phyloP scores from a whole-genome alignment of 2,888 invertebrate genomes.

The Cremastinae sp. region DNA sequence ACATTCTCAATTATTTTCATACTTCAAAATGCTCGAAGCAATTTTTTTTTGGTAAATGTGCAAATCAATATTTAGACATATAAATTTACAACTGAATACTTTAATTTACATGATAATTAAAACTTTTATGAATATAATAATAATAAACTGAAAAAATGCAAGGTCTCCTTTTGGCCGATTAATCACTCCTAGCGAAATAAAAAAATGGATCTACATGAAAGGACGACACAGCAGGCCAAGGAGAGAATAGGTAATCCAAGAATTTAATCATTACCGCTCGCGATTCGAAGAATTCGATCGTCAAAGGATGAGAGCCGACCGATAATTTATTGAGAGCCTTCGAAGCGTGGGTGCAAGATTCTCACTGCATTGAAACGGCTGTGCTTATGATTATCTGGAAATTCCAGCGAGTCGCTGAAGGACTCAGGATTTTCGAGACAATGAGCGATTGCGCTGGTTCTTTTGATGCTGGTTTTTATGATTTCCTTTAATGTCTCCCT shows the following conservation, averaged over 20 bases:
- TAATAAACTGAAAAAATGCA: too few relatives aligned
- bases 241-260: conserved; percentile 9
- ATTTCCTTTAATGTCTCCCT: too few relatives aligned
- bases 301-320: conserved; percentile 8
- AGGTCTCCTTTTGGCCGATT: too few relatives aligned
- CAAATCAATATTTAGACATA: too few relatives aligned
- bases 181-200: too few relatives aligned
- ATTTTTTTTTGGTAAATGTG: too few relatives aligned
- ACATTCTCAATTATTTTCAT: too few relatives aligned
- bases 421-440: conserved; percentile 44
- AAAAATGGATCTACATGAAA: background rate
- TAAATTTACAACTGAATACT: too few relatives aligned
- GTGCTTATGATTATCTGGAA: conserved; percentile 50
- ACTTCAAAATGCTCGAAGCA: too few relatives aligned
- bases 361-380: background rate
- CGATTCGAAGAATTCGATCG: conserved; percentile 35
- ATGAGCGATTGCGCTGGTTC: conserved; percentile 16
- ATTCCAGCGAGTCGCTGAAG: conserved; percentile 45
- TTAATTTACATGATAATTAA: too few relatives aligned
- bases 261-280: conserved; percentile 43
- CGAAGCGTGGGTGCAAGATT: background rate
- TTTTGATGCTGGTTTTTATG: too few relatives aligned
- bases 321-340: conserved; percentile 42
- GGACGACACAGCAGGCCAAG: background rate
- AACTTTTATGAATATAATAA: too few relatives aligned